Evolutionary conservation across 2,797 vertebrate genomes (phyloP), one percentile per base, ranked within the genome.

Genomic region (Glyptemys insculpta): DNA sequence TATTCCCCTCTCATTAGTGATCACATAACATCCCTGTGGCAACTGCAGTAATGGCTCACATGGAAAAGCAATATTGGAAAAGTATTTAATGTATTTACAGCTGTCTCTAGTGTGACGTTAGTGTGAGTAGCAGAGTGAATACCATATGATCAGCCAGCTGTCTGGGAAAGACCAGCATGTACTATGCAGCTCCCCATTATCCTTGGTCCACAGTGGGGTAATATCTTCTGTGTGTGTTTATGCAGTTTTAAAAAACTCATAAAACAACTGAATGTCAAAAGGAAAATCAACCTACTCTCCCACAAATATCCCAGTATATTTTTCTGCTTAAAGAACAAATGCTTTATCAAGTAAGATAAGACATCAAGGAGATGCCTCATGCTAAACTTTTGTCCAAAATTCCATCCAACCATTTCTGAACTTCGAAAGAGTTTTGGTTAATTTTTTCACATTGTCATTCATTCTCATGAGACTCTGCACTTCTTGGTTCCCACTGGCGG

Each of bases 81-180:
- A 96, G 68, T 62, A 96, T 97, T 97, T 92, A 79, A 93, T 1
- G 0, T 27, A 97, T 94, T 94, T 95, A 95, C 96, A 97, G 92
- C 95, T 97, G 96, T 95, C 94, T 95, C 89, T n/a, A 85, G 85
- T 93, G 95, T 91, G 96, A 94, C 82, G 86, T 31, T 72, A 87
- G 81, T 44, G 83, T 72, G 37, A 72, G 68, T 41, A 41, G 72
- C 89, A 72, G 81, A 96, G 96, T 94, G 21, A 95, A 92, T 92
- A 85, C 68, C 19, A 29, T 27, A 52, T 83, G 74, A 93, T 86
- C 81, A 89, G 10, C 37, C 53, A 78, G 84, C 79, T 92, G 54
- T 90, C 87, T 95, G 89, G 79, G 92, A 96, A 90, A 57, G 54
- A 89, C 74, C 59, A 41, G 19, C 68, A 72, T 72, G 68, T 41